Conservation (phyloP, 2,113 vertebrate species). For the Corapipo altera region DNA sequence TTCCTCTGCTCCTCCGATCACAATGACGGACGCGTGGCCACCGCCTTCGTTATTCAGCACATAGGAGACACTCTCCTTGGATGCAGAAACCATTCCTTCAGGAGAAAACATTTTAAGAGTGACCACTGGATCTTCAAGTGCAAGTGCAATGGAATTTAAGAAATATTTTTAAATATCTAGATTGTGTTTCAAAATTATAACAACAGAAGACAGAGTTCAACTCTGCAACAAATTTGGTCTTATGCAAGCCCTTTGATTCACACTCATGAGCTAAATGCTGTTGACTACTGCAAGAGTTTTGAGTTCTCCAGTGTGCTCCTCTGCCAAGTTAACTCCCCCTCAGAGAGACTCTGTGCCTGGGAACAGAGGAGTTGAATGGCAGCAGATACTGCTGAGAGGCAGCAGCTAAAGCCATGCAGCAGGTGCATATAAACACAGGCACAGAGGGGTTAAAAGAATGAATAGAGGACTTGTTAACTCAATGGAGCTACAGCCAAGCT, state of each 20-base stretch:
- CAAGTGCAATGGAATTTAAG: not conserved
- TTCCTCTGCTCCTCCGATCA: conserved; percentile 76
- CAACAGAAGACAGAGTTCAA: not conserved
- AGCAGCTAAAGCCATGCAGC: not conserved
- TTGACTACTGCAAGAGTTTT: not conserved
- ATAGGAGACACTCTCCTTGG: conserved; percentile 70
- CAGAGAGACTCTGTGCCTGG: not conserved
- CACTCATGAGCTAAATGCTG: not conserved
- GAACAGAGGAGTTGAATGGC: not conserved
- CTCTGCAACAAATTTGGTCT: not conserved
- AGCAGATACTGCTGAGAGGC: not conserved
- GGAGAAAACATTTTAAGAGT: conserved; percentile 6
- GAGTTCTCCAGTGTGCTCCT: not conserved
- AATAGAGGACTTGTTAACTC: not conserved
- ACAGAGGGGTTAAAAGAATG: not conserved
- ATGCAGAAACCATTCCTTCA: conserved; percentile 74
- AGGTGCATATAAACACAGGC: not conserved
- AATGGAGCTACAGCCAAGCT: not conserved
- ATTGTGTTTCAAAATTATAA: not conserved
- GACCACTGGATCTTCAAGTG: not conserved
- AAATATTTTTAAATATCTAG: not conserved
- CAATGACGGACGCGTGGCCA: conserved; percentile 72
- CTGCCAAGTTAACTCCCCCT: not conserved
- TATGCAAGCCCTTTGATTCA: not conserved
- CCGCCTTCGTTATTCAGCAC: conserved; percentile 70